Evolutionary conservation across 2,797 vertebrate species (phyloP).

Genomic region (Falco rusticolus): DNA sequence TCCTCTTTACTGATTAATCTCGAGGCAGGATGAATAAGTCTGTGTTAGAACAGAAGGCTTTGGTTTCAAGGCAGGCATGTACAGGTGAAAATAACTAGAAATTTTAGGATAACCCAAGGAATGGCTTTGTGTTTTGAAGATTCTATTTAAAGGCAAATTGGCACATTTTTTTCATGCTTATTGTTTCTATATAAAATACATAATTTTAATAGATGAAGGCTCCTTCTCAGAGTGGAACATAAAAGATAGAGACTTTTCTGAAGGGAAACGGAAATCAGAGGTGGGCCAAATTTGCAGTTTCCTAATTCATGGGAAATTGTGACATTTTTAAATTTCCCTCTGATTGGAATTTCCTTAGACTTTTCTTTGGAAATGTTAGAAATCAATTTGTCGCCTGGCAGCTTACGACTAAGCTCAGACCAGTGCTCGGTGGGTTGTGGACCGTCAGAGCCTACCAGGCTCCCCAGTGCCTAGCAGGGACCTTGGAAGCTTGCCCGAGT

Average conservation of each 20-base stretch:
- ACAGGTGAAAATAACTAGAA: not conserved
- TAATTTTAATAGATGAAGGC: not conserved
- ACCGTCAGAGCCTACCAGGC: not conserved
- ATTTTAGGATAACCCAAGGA: not conserved
- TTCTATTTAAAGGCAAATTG: not conserved
- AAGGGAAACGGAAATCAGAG: not conserved
- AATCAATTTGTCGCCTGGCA: not conserved
- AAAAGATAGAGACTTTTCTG: not conserved
- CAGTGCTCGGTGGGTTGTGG: not conserved
- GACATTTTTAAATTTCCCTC: not conserved
- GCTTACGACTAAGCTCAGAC: not conserved
- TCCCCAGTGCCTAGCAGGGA: not conserved
- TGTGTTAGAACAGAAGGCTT: not conserved
- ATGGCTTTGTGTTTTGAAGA: not conserved
- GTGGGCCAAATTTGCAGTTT: not conserved
- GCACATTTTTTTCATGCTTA: not conserved
- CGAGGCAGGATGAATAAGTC: not conserved
- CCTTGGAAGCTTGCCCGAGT: constrained; percentile 59
- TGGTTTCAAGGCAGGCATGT: not conserved
- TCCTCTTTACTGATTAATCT: not conserved
- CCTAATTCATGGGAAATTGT: not conserved
- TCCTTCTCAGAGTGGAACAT: not conserved
- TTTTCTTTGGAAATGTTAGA: not conserved
- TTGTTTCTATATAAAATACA: not conserved
- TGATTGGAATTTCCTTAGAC: not conserved